These are phyloP conservation scores for Pardosa pseudoannulata DNA, from an alignment of 2,888 invertebrate genomes.

Conservation along the genomic window DNA sequence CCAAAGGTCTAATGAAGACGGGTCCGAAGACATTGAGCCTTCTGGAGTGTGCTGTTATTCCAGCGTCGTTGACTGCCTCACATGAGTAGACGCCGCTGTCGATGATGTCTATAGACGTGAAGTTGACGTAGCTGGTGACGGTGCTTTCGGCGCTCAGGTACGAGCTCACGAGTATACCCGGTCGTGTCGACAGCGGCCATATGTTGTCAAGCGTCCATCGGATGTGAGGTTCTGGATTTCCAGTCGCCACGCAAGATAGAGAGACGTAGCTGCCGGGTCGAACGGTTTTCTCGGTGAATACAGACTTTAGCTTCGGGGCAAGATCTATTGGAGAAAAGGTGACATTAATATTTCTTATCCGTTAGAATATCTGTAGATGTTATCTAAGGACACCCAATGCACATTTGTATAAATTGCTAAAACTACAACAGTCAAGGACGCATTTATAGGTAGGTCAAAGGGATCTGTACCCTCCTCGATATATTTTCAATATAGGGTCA, in stretches of 20 bases:
- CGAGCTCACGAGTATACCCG: slow-evolving; percentile 70
- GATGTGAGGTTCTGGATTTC: slow-evolving; percentile 74
- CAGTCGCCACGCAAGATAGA: slow-evolving; percentile 71
- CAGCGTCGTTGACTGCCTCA: slow-evolving; percentile 73
- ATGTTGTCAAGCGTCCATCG: slow-evolving; percentile 73
- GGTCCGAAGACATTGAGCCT: slow-evolving; percentile 74
- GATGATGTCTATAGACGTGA: slow-evolving; percentile 70
- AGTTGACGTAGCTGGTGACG: slow-evolving; percentile 69
- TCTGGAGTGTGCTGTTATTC: slow-evolving; percentile 58
- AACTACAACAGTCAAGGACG: no score
- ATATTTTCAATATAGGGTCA: no score
- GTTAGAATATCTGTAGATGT: no score
- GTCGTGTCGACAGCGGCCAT: slow-evolving; percentile 66
- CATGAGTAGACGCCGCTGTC: slow-evolving; percentile 74
- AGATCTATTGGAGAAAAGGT: no score
- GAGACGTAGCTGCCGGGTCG: slow-evolving; percentile 73
- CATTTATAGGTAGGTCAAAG: no score
- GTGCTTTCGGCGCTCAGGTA: slow-evolving; percentile 51
- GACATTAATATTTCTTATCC: no score
- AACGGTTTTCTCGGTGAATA: slow-evolving; percentile 74
- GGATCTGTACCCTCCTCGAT: no score
- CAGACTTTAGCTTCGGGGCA: slow-evolving; percentile 76
- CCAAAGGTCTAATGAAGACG: slow-evolving; percentile 69
- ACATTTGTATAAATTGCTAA: no score
- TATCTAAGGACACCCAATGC: no score